Evolutionary conservation across 2,888 invertebrate genomes (phyloP), one percentile per base, ranked within the genome.

Genomic region (Chorisops tibialis): DNA sequence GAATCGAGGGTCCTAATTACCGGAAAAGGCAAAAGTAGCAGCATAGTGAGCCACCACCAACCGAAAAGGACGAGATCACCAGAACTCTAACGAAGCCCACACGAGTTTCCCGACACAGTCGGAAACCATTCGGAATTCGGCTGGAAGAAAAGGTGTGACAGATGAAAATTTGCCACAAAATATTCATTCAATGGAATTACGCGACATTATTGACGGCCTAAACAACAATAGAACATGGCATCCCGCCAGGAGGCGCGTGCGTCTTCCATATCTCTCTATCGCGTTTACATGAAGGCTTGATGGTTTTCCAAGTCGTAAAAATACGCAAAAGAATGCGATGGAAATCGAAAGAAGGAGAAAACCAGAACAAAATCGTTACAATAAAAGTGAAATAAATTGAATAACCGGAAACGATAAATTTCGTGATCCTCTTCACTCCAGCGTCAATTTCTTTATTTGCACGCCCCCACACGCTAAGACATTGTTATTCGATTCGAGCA

Each of bases 141-240:
- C 2, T 11, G 41, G 24, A 41, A 56, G 11, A 24, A 56, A 56
- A 50, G 50, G 50, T 50, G 37, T 35, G 50, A 37, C 50, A 35
- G 50, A 50, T 50, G 50, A 37, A 50, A 50, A 37, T 50, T 51
- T 56, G 41, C 56, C 62, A 56, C 58, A 62, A 52, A 62, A 61
- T 49, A 69, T 66, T 70, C n/a, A 71, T 72, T 73, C 71, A 69
- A 69, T 67, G 47, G 70, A 70, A 72, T 70, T 70, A 71, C 68
- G 71, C 69, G 35, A 64, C 58, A 63, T 61, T 64, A 52, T 60
- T 45, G 45, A 62, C 61, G 37, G 50, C 52, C 65, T 59, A 61
- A 63, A 56, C 61, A 39, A 54, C 49, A 58, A 61, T 63, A 50
- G 24, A 61, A 64, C 45, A 63, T 63, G 61, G 65, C 67, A 68